Base-by-base conservation (phyloP, 2,888 invertebrate genomes). In the Oscheius sp. region DNA sequence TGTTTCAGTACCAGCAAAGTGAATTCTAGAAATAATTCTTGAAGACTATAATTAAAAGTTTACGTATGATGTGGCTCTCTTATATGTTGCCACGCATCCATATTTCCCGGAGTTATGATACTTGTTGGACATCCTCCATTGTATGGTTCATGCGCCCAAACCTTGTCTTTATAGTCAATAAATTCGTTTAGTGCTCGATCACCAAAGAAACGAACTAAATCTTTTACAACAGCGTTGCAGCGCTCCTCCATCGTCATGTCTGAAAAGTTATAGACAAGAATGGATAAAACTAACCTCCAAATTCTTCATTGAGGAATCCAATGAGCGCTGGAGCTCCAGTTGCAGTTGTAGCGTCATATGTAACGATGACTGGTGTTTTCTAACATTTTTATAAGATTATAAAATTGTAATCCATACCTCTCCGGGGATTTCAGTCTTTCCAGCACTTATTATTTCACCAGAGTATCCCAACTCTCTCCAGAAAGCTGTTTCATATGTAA, bases 121-220 rank as follows among this genome's bases (percentile, higher is more conserved):
- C 79, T 6, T 84, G 85, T 74, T 2, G 88, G 88, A 70, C 88
- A 87, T 3, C 88, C 88, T 2, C 88, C 87, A 20, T 86, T 84
- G 78, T 86, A 88, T 44, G 84, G 86, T 68, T 88, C 88, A 26
- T 82, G 84, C 2, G 82, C 72, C 88, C 88, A 88, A 64, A 86
- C 54, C 72, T 86, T 86, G 70, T 88, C 88, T 51, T 86, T 85
- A 45, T 67, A 82, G 64, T 75, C 68, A 65, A 80, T 47, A 51
- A 74, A 78, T 41, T 75, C 71, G n/a, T 61, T 41, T 14, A 72
- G 36, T 6, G 77, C 78, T 30, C 80, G 62, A 8, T 72, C 64
- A 20, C 80, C 80, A 20, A 80, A 62, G 50, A 77, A 75, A 20
- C 76, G 61, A 12, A 63, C 70, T 45, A 77, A 64, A 62, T 77